Evolutionary conservation across 2,113 vertebrate species (phyloP).

Genomic region (Laterallus jamaicensis): DNA sequence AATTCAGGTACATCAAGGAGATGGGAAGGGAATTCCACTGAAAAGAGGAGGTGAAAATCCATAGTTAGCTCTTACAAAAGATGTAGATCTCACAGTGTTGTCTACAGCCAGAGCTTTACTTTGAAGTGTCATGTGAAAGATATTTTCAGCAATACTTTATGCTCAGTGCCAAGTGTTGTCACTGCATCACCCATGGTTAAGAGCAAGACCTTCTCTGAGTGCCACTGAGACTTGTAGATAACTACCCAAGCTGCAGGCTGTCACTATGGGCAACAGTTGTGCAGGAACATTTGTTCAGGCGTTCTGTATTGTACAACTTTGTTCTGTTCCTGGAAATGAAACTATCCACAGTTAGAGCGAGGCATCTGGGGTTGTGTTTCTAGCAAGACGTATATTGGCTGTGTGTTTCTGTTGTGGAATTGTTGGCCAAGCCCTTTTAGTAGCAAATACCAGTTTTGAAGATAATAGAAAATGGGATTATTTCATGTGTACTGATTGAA

Average conservation of each 20-base stretch:
- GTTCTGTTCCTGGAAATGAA: background rate
- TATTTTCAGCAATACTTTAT: background rate
- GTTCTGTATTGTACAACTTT: background rate
- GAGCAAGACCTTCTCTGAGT: background rate
- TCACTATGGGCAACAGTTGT: background rate
- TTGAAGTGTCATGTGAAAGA: background rate
- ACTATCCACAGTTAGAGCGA: background rate
- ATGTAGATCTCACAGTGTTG: background rate
- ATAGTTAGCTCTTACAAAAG: background rate
- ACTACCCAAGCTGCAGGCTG: slow-evolving; percentile 10
- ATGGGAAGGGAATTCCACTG: background rate
- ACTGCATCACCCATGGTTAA: background rate
- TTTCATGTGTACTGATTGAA: background rate
- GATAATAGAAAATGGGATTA: background rate
- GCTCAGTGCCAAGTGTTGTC: background rate
- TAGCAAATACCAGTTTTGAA: background rate
- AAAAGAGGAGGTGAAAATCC: background rate
- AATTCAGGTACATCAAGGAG: background rate
- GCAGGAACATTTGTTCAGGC: background rate
- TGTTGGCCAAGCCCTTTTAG: slow-evolving; percentile 29
- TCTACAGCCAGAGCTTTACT: background rate
- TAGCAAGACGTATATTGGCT: slow-evolving; percentile 7
- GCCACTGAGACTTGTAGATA: background rate
- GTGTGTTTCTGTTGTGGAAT: background rate
- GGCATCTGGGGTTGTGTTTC: background rate